Percentiles rank a stretch among this genome's conserved stretches.
phyloP scores from a whole-genome alignment of 1,140 invertebrate species.

The Oppia nitens region DNA sequence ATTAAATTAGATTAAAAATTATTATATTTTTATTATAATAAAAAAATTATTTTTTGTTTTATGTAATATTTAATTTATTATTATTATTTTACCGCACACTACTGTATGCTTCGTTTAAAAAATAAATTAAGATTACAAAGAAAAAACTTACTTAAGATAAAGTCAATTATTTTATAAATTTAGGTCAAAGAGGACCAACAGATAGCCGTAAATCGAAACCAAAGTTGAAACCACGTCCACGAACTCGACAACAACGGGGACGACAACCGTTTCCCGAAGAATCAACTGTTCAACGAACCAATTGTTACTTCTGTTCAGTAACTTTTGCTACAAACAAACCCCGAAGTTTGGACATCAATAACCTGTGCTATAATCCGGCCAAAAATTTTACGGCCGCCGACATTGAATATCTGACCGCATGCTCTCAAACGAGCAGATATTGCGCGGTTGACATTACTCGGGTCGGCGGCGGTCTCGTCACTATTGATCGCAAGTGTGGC shows the following conservation, averaged over 20 bases:
- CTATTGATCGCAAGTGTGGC: conserved; percentile 7
- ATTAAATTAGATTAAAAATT: too few relatives aligned
- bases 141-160: too few relatives aligned
- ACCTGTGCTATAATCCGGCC: conserved; percentile 8
- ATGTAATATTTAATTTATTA: too few relatives aligned
- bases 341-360: neutral
- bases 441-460: conserved; percentile 11
- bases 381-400: conserved; percentile 4
- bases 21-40: too few relatives aligned
- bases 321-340: neutral
- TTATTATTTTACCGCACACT: too few relatives aligned
- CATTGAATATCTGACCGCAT: conserved; percentile 6
- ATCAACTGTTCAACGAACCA: neutral
- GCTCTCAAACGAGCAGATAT: conserved; percentile 2
- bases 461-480: neutral
- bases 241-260: neutral
- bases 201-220: neutral
- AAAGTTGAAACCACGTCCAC: neutral
- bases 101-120: too few relatives aligned
- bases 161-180: too few relatives aligned
- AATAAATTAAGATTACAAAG: too few relatives aligned
- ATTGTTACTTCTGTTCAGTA: neutral
- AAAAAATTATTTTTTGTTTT: too few relatives aligned
- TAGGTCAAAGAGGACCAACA: neutral
- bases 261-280: neutral